Conservation (phyloP, 35 echinoderm and acorn worm species). For the Acanthaster planci region DNA sequence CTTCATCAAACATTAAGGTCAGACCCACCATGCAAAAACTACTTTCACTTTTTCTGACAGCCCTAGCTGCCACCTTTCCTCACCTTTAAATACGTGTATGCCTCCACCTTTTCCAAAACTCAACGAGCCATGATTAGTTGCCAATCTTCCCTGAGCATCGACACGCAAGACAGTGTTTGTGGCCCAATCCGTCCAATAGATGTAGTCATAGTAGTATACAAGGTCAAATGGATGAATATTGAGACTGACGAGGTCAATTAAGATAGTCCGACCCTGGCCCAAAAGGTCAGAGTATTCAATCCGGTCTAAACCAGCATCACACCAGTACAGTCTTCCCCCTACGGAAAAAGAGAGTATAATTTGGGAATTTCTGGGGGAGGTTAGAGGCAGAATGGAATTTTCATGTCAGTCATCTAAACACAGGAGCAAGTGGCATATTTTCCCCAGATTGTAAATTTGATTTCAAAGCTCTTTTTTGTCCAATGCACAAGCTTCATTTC, state of each 20-base stretch:
- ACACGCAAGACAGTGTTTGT: background rate
- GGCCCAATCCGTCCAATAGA: constrained; percentile 35
- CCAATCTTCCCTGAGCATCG: background rate
- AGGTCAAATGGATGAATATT: constrained; percentile 41
- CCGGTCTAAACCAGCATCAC: constrained; percentile 36
- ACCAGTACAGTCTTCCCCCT: constrained; percentile 54
- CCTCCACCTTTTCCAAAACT: background rate
- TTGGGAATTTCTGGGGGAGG: too few relatives aligned
- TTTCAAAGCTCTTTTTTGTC: too few relatives aligned
- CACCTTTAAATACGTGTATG: background rate
- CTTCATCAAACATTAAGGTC: too few relatives aligned
- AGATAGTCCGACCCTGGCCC: constrained; percentile 13
- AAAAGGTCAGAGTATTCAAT: constrained; percentile 46
- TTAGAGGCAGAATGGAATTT: too few relatives aligned
- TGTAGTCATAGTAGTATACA: background rate
- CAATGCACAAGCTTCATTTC: too few relatives aligned
- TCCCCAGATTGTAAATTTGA: too few relatives aligned
- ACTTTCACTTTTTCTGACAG: too few relatives aligned
- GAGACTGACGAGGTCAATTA: background rate
- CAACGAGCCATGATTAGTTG: background rate
- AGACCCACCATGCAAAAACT: too few relatives aligned
- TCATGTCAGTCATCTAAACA: too few relatives aligned
- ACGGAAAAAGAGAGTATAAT: background rate
- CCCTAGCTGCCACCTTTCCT: too few relatives aligned
- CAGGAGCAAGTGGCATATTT: too few relatives aligned